Conservation (phyloP, 2,797 vertebrate genomes). For the Clamator glandarius region DNA sequence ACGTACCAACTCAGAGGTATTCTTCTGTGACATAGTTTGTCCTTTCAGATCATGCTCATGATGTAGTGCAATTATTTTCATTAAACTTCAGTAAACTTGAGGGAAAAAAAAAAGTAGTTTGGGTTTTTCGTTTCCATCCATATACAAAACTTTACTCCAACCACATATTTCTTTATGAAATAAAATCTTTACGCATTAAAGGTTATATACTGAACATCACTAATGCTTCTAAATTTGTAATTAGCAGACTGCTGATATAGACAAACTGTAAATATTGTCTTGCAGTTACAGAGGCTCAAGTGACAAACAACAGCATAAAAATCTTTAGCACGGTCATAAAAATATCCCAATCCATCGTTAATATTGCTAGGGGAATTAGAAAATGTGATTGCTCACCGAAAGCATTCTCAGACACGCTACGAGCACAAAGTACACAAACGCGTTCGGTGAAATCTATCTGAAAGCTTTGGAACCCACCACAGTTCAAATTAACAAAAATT, state of each 20-base stretch:
- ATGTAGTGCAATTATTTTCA: not conserved
- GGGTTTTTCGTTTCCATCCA: not conserved
- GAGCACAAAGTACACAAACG: not conserved
- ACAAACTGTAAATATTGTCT: not conserved
- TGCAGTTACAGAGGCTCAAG: not conserved
- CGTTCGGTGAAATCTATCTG: not conserved
- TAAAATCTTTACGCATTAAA: not conserved
- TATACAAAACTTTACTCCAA: not conserved
- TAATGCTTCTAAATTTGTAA: not conserved
- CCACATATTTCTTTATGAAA: not conserved
- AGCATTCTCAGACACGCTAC: not conserved
- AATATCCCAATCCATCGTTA: not conserved
- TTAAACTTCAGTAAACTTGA: not conserved
- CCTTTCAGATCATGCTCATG: not conserved
- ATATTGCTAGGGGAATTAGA: not conserved
- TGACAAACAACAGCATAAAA: not conserved
- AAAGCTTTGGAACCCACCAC: not conserved
- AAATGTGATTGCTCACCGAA: not conserved
- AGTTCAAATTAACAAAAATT: not conserved
- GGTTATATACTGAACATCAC: not conserved
- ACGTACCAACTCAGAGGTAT: too few relatives aligned
- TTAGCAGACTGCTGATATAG: not conserved
- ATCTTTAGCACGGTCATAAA: not conserved
- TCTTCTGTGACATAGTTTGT: not conserved
- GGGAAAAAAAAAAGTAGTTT: not conserved